phyloP scores from a whole-genome alignment of 1,140 invertebrate genomes.

The Anagrus nilaparvatae region DNA sequence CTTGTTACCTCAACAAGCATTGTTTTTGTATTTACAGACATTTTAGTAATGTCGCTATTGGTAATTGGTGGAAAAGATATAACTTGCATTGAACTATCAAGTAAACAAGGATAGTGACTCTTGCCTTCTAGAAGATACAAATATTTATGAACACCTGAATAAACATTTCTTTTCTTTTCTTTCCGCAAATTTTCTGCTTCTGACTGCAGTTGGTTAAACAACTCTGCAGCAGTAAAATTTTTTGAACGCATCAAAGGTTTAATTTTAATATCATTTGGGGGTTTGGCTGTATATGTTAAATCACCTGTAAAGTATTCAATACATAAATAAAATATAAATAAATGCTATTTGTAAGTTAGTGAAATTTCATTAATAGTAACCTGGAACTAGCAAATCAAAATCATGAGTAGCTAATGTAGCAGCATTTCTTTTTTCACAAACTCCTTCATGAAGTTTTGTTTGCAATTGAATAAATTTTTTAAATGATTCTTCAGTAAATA shows the following conservation, averaged over 20 bases:
- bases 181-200: constrained; percentile 66
- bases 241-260: constrained; percentile 53
- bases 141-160: constrained; percentile 74
- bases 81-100: constrained; percentile 50
- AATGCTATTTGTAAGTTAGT: neutral
- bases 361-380: constrained; percentile 24
- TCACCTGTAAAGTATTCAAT: constrained; percentile 37
- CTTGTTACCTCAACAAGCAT: constrained; percentile 74
- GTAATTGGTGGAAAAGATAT: constrained; percentile 79
- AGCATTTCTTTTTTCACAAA: constrained; percentile 65
- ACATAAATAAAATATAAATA: constrained; percentile 1
- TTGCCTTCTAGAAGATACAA: constrained; percentile 69
- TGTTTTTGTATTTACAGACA: constrained; percentile 50
- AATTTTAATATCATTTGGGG: constrained; percentile 51
- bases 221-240: constrained; percentile 50
- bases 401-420: constrained; percentile 80
- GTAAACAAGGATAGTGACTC: constrained; percentile 56
- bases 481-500: constrained; percentile 53
- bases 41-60: constrained; percentile 70
- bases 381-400: constrained; percentile 48
- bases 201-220: constrained; percentile 56
- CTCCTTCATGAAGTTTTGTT: constrained; percentile 67
- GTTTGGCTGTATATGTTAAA: constrained; percentile 54
- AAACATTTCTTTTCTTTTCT: constrained; percentile 69
- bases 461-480: constrained; percentile 74